phyloP scores from a whole-genome alignment of 1,140 invertebrate genomes.

The Lasioglossum baleicum region DNA sequence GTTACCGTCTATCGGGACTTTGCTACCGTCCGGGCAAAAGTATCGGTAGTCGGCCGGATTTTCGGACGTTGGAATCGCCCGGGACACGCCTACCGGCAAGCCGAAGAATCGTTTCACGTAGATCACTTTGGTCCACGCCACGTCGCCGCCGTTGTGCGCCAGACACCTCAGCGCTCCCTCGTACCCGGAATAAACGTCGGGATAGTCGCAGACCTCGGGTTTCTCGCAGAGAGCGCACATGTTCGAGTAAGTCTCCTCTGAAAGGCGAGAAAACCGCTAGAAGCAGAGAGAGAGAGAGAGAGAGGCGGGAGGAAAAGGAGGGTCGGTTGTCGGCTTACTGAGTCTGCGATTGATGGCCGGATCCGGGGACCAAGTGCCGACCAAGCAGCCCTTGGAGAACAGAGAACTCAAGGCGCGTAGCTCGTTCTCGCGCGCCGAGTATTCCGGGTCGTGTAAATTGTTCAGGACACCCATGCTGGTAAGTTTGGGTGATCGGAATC shows the following conservation, averaged over 20 bases:
- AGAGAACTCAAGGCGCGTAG: conserved; percentile 86
- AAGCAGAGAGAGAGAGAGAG: rapidly evolving
- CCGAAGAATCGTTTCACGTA: conserved; percentile 89
- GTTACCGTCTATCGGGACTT: conserved; percentile 81
- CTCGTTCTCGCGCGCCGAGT: conserved; percentile 88
- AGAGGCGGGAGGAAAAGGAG: neutral
- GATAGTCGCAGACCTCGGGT: conserved; percentile 87
- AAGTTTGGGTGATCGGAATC: conserved; percentile 87
- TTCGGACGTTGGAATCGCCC: conserved; percentile 77
- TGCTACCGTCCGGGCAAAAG: conserved; percentile 90
- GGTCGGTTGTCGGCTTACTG: conserved; percentile 84
- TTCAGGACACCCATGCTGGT: conserved; percentile 85
- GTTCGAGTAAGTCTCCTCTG: conserved; percentile 86
- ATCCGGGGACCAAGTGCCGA: conserved; percentile 89
- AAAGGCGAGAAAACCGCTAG: conserved; percentile 42
- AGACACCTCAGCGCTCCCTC: conserved; percentile 91
- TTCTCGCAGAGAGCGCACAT: conserved; percentile 88
- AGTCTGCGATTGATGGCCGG: conserved; percentile 83
- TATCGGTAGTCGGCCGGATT: conserved; percentile 85
- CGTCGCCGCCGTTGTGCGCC: conserved; percentile 87
- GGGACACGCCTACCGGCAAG: conserved; percentile 81
- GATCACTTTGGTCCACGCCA: conserved; percentile 92
- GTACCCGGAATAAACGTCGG: conserved; percentile 90
- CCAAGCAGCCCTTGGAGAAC: conserved; percentile 88
- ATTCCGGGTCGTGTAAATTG: conserved; percentile 83